Evolutionary conservation across 2,888 invertebrate species (phyloP).

Genomic region (Ophonus ardosiacus): DNA sequence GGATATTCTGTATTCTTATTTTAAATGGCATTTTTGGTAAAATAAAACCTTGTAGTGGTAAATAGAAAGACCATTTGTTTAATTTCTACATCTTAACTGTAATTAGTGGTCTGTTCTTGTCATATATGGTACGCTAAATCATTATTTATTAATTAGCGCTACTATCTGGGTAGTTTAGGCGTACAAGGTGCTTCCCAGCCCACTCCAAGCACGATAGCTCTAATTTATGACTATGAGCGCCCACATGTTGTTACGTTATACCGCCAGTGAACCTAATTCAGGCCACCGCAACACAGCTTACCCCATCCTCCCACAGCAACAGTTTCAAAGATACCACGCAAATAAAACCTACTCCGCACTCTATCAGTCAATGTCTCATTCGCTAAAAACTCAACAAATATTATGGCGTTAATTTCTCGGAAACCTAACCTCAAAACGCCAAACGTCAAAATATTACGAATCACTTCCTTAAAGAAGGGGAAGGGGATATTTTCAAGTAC

Average conservation of each 20-base stretch:
- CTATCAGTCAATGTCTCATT: slow-evolving; percentile 36
- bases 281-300: background rate
- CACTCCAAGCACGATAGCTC: background rate
- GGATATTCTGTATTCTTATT: too few relatives aligned
- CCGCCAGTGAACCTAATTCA: slow-evolving; percentile 22
- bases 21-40: too few relatives aligned
- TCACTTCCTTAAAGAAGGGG: background rate
- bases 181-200: slow-evolving; percentile 14
- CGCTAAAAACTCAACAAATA: slow-evolving; percentile 33
- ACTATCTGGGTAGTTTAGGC: slow-evolving; percentile 9
- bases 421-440: slow-evolving; percentile 40
- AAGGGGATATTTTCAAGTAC: too few relatives aligned
- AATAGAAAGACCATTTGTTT: background rate
- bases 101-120: background rate
- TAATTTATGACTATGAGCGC: slow-evolving; percentile 16
- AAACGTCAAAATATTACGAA: slow-evolving; percentile 29
- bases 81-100: background rate
- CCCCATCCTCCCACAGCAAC: background rate
- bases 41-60: background rate
- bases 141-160: slow-evolving; percentile 33
- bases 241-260: slow-evolving; percentile 23
- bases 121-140: slow-evolving; percentile 5
- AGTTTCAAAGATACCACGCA: slow-evolving; percentile 1
- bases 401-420: slow-evolving; percentile 28
- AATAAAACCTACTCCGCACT: background rate